Evolutionary conservation across 2,113 vertebrate genomes (phyloP).

Genomic region (Vulpes ferrilata): DNA sequence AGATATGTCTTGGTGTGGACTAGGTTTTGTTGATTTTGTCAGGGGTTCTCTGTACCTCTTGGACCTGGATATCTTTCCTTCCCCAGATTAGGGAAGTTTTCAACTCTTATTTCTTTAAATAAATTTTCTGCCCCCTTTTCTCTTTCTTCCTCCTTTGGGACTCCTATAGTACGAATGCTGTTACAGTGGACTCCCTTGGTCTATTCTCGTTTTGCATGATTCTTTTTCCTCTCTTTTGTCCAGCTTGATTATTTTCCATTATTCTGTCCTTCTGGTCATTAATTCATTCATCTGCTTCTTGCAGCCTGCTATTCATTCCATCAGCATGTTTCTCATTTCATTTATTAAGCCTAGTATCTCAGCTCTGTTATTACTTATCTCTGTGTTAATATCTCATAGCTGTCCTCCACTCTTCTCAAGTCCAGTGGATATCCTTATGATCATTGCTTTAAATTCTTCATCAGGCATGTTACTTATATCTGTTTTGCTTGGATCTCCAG

Average conservation of each 20-base stretch:
- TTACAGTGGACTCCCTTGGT: neutral
- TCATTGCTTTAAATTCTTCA: neutral
- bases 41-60: neutral
- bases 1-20: neutral
- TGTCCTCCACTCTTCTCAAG: neutral
- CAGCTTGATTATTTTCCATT: neutral
- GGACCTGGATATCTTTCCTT: neutral
- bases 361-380: neutral
- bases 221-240: neutral
- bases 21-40: neutral
- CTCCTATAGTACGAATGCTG: neutral
- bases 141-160: neutral
- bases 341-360: neutral
- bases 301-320: neutral
- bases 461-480: neutral
- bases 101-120: neutral
- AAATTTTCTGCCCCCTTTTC: neutral
- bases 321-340: neutral
- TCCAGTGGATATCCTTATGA: neutral
- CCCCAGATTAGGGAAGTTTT: neutral
- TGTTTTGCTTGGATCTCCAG: neutral
- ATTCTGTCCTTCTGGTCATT: neutral
- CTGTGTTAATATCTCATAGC: neutral
- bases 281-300: neutral
- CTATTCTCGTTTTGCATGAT: neutral